These are phyloP conservation scores for Acanthaster planci DNA, from an alignment of 35 echinoderm and acorn worm species.

Conservation along the genomic window DNA sequence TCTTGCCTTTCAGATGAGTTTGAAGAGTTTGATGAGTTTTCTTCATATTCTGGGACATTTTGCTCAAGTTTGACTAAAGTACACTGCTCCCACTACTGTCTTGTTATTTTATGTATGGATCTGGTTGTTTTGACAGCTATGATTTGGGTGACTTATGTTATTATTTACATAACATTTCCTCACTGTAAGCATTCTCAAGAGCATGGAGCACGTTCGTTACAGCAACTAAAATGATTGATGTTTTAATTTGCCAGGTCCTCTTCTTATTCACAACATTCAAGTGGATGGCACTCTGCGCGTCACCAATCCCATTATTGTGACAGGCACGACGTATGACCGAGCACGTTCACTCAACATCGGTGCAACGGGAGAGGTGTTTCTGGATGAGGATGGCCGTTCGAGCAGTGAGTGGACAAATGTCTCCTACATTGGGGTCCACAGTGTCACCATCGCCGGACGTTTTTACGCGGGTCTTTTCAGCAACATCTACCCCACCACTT, in stretches of 20 bases:
- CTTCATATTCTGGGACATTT: too few relatives aligned
- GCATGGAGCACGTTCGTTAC: too few relatives aligned
- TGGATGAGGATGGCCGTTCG: slow-evolving; percentile 45
- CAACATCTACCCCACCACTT: slow-evolving; percentile 3
- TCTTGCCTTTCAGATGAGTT: too few relatives aligned
- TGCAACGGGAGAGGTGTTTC: slow-evolving; percentile 27
- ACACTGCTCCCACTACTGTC: too few relatives aligned
- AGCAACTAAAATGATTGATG: not conserved
- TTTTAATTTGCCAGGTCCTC: slow-evolving; percentile 19
- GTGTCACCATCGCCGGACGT: slow-evolving; percentile 39
- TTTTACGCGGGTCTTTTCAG: slow-evolving; percentile 47
- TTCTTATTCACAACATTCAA: slow-evolving; percentile 24
- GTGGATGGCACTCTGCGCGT: slow-evolving; percentile 35
- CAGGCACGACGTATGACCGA: slow-evolving; percentile 32
- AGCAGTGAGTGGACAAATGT: slow-evolving; percentile 32
- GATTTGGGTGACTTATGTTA: too few relatives aligned
- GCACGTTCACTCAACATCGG: slow-evolving; percentile 45
- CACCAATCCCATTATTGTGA: slow-evolving; percentile 27
- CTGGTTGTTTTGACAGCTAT: too few relatives aligned
- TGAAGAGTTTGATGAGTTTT: too few relatives aligned
- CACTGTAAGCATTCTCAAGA: too few relatives aligned
- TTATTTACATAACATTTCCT: too few relatives aligned
- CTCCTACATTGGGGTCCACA: slow-evolving; percentile 46
- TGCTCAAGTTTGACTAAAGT: too few relatives aligned
- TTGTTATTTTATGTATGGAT: too few relatives aligned